phyloP scores from a whole-genome alignment of 1,140 invertebrate genomes.

The Drosophila tristis region DNA sequence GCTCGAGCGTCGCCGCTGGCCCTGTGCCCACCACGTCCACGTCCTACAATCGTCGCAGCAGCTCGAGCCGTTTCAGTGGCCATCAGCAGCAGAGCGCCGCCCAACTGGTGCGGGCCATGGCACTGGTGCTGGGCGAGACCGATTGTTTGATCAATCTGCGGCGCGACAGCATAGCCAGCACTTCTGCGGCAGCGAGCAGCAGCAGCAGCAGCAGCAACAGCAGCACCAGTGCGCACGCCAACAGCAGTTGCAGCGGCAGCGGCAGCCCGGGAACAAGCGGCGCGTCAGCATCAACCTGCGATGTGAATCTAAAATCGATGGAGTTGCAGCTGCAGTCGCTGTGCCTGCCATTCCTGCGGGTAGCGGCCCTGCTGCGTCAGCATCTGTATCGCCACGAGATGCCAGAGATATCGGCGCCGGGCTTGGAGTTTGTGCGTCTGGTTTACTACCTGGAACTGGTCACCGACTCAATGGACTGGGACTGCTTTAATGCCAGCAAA shows the following conservation, averaged over 20 bases:
- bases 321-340: slow-evolving; percentile 89
- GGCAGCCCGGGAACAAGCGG: not conserved
- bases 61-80: slow-evolving; percentile 12
- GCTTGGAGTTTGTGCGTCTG: slow-evolving; percentile 90
- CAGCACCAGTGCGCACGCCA: not conserved
- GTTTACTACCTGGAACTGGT: slow-evolving; percentile 91
- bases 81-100: slow-evolving; percentile 42
- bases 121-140: slow-evolving; percentile 73
- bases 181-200: slow-evolving; percentile 39
- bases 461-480: slow-evolving; percentile 88
- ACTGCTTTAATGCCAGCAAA: slow-evolving; percentile 88
- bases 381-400: slow-evolving; percentile 94
- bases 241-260: slow-evolving; percentile 20
- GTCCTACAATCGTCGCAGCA: slow-evolving; percentile 17
- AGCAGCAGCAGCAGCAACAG: not conserved
- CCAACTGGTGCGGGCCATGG: slow-evolving; percentile 78
- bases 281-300: slow-evolving; percentile 5
- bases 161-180: slow-evolving; percentile 81
- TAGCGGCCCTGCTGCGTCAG: slow-evolving; percentile 92
- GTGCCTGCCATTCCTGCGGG: slow-evolving; percentile 93
- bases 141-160: slow-evolving; percentile 68
- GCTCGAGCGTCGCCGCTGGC: not conserved
- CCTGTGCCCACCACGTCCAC: not conserved
- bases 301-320: slow-evolving; percentile 84
- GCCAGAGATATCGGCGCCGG: slow-evolving; percentile 87